These are phyloP conservation scores for Palloptera scutellata DNA, from an alignment of 2,888 invertebrate species.

Conservation along the genomic window DNA sequence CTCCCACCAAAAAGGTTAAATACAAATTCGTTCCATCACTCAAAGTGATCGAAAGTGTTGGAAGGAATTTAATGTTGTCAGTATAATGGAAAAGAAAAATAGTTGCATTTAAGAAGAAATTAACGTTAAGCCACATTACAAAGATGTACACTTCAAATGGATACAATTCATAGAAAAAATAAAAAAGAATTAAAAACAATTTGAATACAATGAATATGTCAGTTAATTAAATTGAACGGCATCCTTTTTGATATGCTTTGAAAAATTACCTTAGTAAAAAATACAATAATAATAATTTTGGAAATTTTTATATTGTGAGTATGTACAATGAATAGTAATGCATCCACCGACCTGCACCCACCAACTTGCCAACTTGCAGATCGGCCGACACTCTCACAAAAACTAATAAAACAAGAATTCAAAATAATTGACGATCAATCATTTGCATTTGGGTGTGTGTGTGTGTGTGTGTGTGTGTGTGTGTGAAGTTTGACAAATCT, in stretches of 20 bases:
- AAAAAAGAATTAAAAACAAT: neutral
- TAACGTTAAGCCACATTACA: constrained; percentile 35
- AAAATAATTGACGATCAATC: constrained; percentile 51
- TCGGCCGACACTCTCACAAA: too few relatives aligned
- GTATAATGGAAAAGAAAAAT: constrained; percentile 4
- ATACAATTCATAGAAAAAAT: constrained; percentile 24
- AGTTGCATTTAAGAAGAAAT: constrained; percentile 34
- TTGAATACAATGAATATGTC: constrained; percentile 48
- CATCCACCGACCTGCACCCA: neutral
- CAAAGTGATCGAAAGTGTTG: constrained; percentile 34
- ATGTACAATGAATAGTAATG: neutral
- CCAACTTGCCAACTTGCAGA: neutral
- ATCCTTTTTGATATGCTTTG: constrained; percentile 37
- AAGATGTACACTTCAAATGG: constrained; percentile 1
- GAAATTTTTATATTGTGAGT: neutral
- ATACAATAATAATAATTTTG: constrained; percentile 19
- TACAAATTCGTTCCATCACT: constrained; percentile 58
- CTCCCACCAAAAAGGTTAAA: constrained; percentile 32
- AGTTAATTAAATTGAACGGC: constrained; percentile 38
- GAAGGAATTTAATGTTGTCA: constrained; percentile 4
- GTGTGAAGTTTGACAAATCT: constrained; percentile 1
- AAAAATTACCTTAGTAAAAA: neutral
- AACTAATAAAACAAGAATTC: constrained; percentile 16
- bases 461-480: constrained; percentile 13
- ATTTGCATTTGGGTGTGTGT: constrained; percentile 27